Conservation (phyloP, 2,888 invertebrate genomes). For the Auanema freiburgensis region DNA sequence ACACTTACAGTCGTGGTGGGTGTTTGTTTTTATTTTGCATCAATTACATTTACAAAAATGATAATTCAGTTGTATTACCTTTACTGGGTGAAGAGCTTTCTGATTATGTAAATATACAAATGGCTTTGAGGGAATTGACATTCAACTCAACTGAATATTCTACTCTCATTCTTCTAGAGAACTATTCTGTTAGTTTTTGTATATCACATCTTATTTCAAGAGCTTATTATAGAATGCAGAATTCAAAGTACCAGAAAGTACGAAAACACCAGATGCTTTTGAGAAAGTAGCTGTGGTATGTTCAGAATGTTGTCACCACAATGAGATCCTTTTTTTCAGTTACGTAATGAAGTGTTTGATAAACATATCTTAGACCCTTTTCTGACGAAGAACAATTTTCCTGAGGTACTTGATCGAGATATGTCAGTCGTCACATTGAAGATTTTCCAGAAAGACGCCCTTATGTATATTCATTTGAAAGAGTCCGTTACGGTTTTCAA, state of each 20-base stretch:
- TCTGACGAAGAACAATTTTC: background rate
- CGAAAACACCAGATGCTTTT: background rate
- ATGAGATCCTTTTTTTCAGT: constrained; percentile 15
- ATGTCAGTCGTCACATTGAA: background rate
- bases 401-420: background rate
- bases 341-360: constrained; percentile 29
- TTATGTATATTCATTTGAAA: background rate
- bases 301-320: background rate
- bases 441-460: background rate
- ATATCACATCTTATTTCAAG: constrained; percentile 8
- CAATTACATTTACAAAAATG: background rate
- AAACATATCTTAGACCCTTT: background rate
- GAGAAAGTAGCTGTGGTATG: constrained; percentile 7
- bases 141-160: constrained; percentile 33
- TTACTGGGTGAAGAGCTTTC: constrained; percentile 37
- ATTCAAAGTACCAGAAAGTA: background rate
- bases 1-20: background rate
- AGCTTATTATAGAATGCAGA: constrained; percentile 4
- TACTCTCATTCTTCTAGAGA: constrained; percentile 31
- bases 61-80: constrained; percentile 32
- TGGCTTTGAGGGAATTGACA: constrained; percentile 26
- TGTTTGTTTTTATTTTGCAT: background rate
- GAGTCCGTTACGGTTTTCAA: background rate
- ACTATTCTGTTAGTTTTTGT: constrained; percentile 16
- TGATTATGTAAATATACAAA: constrained; percentile 29